These are phyloP conservation scores for Dicyrtoma fusca DNA, from an alignment of 2,888 invertebrate species.

Conservation along the genomic window DNA sequence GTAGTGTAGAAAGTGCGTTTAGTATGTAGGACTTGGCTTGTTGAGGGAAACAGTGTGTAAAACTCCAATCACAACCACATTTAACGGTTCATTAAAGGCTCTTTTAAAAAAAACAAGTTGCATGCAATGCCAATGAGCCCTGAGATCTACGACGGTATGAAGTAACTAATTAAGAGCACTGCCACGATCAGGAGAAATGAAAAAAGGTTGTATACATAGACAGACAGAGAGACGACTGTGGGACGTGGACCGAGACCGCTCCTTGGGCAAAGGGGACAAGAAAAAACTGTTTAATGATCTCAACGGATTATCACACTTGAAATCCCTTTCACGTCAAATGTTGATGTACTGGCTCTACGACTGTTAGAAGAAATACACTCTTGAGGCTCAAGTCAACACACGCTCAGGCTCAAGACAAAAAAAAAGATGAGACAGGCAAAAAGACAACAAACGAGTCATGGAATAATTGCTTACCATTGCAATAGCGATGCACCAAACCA, in stretches of 20 bases:
- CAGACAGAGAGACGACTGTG: background rate
- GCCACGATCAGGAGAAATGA: background rate
- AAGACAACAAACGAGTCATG: background rate
- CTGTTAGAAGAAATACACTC: background rate
- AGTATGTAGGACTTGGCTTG: too few species aligned
- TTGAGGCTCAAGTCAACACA: constrained; percentile 2
- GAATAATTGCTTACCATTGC: background rate
- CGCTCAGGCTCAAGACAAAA: background rate
- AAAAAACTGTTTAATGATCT: constrained; percentile 2
- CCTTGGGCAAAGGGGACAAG: background rate
- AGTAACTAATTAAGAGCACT: background rate
- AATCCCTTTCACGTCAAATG: background rate
- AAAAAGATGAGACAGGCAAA: background rate
- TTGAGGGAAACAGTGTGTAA: too few species aligned
- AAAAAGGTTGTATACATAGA: background rate
- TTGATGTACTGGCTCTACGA: background rate
- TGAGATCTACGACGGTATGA: background rate
- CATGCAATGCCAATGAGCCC: too few species aligned
- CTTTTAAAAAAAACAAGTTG: too few species aligned
- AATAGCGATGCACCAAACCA: background rate
- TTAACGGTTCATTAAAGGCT: too few species aligned
- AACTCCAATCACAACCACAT: too few species aligned
- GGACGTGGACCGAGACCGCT: background rate
- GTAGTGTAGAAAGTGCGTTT: too few species aligned
- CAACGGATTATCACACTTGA: constrained; percentile 4